Conservation (phyloP, 2,888 invertebrate genomes). For the Chymomyza caudatula region DNA sequence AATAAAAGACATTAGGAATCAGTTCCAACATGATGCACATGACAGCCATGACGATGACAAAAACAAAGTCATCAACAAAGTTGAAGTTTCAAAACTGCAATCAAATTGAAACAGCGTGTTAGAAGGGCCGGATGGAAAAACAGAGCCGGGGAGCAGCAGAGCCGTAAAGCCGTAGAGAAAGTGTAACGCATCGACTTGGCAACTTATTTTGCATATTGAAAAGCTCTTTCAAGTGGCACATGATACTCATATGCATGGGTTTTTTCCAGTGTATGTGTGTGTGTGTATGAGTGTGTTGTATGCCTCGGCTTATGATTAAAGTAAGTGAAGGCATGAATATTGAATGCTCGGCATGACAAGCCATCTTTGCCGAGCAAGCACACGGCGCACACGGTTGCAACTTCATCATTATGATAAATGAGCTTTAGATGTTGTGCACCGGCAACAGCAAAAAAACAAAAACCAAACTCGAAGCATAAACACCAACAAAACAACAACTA, state of each 20-base stretch:
- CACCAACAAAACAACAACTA: not conserved
- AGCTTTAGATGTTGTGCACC: slow-evolving; percentile 44
- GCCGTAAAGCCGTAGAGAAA: slow-evolving; percentile 19
- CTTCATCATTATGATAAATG: slow-evolving; percentile 63
- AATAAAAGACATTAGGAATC: slow-evolving; percentile 29
- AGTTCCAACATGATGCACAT: slow-evolving; percentile 39
- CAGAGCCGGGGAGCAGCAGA: not conserved
- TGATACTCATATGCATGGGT: too few species aligned
- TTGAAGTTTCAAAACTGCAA: slow-evolving; percentile 54
- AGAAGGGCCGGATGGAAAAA: not conserved
- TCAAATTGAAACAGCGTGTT: slow-evolving; percentile 19
- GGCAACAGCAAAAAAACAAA: slow-evolving; percentile 24
- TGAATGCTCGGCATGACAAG: slow-evolving; percentile 40
- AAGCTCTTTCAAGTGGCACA: not conserved
- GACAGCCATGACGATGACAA: slow-evolving; percentile 48
- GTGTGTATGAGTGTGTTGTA: slow-evolving; percentile 5
- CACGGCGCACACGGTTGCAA: slow-evolving; percentile 39
- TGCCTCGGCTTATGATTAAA: slow-evolving; percentile 56
- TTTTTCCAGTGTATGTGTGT: too few species aligned
- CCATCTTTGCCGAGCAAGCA: slow-evolving; percentile 16
- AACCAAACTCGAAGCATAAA: not conserved
- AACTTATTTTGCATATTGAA: slow-evolving; percentile 55
- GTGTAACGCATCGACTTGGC: slow-evolving; percentile 26
- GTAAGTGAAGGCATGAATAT: slow-evolving; percentile 49
- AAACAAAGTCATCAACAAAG: slow-evolving; percentile 62